A percentile compares a stretch with the other conserved stretches of the same genome.
Conservation (phyloP, 2,797 vertebrate species). For the Adelosebastes latens region DNA sequence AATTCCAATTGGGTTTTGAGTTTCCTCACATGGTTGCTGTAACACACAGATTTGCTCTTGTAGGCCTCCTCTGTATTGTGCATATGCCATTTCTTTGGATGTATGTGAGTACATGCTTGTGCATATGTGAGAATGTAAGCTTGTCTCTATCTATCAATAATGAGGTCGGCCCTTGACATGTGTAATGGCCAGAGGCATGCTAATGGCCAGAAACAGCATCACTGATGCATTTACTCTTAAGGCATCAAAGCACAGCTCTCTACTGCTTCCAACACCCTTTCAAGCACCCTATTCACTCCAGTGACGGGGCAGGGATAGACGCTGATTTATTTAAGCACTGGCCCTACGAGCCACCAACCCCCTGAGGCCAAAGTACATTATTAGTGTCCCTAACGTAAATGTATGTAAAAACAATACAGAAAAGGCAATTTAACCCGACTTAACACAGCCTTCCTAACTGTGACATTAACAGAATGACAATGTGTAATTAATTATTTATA, state of each 20-base stretch:
- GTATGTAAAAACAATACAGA: too few relatives aligned
- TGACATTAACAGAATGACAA: too few relatives aligned
- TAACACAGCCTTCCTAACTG: too few relatives aligned
- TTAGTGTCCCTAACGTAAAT: too few relatives aligned
- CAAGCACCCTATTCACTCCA: slow-evolving; percentile 8
- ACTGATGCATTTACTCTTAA: slow-evolving; percentile 55
- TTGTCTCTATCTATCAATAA: slow-evolving; percentile 57
- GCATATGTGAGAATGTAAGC: slow-evolving; percentile 14
- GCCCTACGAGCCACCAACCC: too few relatives aligned
- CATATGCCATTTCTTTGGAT: slow-evolving; percentile 8
- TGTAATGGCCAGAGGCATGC: slow-evolving; percentile 58
- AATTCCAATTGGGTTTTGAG: neutral
- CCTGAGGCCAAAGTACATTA: too few relatives aligned
- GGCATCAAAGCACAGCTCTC: slow-evolving; percentile 58
- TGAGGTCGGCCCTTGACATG: slow-evolving; percentile 49
- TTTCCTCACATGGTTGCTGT: neutral
- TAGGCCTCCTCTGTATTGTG: neutral
- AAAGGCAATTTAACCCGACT: too few relatives aligned
- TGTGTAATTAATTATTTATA: too few relatives aligned
- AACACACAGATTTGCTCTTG: neutral
- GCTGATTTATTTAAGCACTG: too few relatives aligned
- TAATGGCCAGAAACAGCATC: slow-evolving; percentile 60
- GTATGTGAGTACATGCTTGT: neutral
- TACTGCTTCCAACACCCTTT: slow-evolving; percentile 2
- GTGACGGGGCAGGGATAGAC: neutral